Base-by-base conservation (phyloP, 2,113 vertebrate species). In the Tragelaphus imberbis region DNA sequence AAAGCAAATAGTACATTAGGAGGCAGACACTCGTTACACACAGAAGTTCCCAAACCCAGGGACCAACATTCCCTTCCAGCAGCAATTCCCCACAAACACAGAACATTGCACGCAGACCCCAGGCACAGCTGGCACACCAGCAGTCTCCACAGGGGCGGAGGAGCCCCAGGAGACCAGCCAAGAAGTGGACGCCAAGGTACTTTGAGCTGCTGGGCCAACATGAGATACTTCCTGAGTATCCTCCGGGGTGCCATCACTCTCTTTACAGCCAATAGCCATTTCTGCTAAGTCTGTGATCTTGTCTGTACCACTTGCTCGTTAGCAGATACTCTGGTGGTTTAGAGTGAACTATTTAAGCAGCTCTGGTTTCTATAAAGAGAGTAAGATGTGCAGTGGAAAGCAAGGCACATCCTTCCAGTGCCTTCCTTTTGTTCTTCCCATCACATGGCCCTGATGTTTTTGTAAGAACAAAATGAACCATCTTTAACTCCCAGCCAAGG, bases 1-100 rank as follows among this genome's bases (percentile, higher is more conserved):
- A 93, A 97, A 97, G 96, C 91, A 98, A 98, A 95, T 15, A 95
- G 59, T 16, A 19, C 49, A n/a, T 82, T 53, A 61, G 81, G 77
- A 84, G 58, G 65, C 71, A 94, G 44, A 51, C 9, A 16, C 79
- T 94, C 56, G 11, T 51, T 77, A 82, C 79, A 65, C 27, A 68
- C 21, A 79, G 56, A 84, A 8, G 40, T 58, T 89, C 77, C 36
- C 65, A 95, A 85, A 36, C 49, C 51, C 6, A 6, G 49, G 36
- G 25, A 53, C 49, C 25, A 10, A 30, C 1, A 3, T 30, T 63
- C 15, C 6, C 21, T 44, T 68, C 61, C 15, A 71, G 71, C 16
- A 90, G 56, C 27, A 63, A 8, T 33, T 90, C 68, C 40, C 58
- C 19, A 55, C 15, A 51, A 88, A 94, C 49, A 33, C 25, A 63